Evolutionary conservation across 2,113 vertebrate genomes (phyloP).

Genomic region (Furnarius figulus): DNA sequence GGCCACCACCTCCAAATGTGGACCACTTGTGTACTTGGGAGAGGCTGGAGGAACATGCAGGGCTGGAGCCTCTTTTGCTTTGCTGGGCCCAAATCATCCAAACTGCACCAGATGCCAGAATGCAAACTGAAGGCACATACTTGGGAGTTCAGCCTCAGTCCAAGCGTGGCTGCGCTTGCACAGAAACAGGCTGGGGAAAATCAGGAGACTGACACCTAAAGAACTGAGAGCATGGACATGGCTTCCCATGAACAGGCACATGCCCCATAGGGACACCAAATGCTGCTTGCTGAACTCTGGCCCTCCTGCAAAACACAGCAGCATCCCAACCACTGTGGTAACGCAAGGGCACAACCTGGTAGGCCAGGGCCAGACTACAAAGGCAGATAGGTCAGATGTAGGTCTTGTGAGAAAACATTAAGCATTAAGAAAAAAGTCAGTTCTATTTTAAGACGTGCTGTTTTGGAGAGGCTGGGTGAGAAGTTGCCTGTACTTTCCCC

Average conservation of each 20-base stretch:
- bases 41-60: background rate
- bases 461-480: background rate
- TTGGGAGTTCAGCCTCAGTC: background rate
- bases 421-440: background rate
- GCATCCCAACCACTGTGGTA: background rate
- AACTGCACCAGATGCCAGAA: background rate
- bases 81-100: background rate
- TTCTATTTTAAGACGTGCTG: background rate
- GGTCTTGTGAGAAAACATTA: background rate
- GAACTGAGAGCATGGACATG: rapidly evolving
- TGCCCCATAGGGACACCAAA: background rate
- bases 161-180: background rate
- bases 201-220: background rate
- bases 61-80: background rate
- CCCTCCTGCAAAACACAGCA: background rate
- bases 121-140: background rate
- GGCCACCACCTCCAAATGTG: background rate
- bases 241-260: background rate
- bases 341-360: background rate
- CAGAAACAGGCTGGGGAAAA: background rate
- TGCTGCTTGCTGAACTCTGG: background rate
- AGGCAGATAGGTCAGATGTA: background rate
- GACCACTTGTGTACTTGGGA: background rate
- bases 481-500: slow-evolving; percentile 52
- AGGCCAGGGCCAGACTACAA: background rate